Percentiles rank a stretch among this genome's conserved stretches.
Conservation (phyloP, 2,113 vertebrate genomes). For the Oncorhynchus tshawytscha region DNA sequence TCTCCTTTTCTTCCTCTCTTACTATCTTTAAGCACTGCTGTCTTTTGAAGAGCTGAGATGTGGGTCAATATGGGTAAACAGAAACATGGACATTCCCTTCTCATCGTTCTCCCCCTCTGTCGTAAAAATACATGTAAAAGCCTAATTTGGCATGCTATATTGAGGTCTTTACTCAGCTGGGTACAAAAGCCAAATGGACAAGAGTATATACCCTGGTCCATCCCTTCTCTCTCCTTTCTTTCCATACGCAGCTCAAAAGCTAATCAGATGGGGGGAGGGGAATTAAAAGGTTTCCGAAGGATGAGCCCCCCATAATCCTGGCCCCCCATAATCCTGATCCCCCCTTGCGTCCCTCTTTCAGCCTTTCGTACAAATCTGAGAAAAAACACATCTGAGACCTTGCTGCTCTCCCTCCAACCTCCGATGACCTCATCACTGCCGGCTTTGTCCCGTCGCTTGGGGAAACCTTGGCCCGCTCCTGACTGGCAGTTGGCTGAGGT, state of each 20-base stretch:
- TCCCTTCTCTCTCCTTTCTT: slow-evolving; percentile 20
- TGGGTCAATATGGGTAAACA: slow-evolving; percentile 42
- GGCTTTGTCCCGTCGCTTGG: slow-evolving; percentile 53
- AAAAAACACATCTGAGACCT: slow-evolving; percentile 29
- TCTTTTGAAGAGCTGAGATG: slow-evolving; percentile 15
- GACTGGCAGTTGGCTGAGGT: slow-evolving; percentile 54
- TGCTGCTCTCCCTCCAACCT: slow-evolving; percentile 39
- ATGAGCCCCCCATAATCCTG: slow-evolving; percentile 37
- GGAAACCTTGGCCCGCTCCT: slow-evolving; percentile 47
- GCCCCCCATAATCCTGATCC: slow-evolving; percentile 19
- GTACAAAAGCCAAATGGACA: slow-evolving; percentile 26
- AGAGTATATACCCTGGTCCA: slow-evolving; percentile 1
- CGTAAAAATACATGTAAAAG: slow-evolving; percentile 29
- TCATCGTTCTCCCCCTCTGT: slow-evolving; percentile 13
- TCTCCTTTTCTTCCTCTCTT: not conserved
- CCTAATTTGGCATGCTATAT: slow-evolving; percentile 51
- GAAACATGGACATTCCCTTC: slow-evolving; percentile 17
- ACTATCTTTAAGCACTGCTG: slow-evolving; percentile 20
- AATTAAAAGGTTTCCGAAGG: not conserved
- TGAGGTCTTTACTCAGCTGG: slow-evolving; percentile 50
- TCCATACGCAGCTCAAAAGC: slow-evolving; percentile 44
- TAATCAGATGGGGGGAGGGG: slow-evolving; percentile 49
- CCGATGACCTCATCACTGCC: slow-evolving; percentile 52
- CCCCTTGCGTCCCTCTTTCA: slow-evolving; percentile 27
- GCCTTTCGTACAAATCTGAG: slow-evolving; percentile 26